Evolutionary conservation across 2,888 invertebrate genomes (phyloP).

Genomic region (Quadriops clusia): DNA sequence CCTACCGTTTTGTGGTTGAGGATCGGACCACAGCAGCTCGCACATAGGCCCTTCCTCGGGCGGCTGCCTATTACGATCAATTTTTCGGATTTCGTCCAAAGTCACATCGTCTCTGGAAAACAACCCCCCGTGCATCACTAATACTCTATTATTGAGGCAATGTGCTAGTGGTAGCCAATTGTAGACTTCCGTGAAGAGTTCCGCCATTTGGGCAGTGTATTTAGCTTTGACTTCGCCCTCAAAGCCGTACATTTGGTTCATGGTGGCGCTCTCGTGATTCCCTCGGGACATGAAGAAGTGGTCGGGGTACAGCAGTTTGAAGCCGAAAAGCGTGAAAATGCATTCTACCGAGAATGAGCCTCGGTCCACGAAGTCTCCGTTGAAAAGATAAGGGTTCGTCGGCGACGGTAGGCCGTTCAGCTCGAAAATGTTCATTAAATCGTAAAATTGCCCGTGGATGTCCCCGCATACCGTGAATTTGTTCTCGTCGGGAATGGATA

Average conservation of each 20-base stretch:
- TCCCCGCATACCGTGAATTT: constrained; percentile 99
- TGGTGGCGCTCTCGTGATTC: constrained; percentile 95
- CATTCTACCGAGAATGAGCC: constrained; percentile 99
- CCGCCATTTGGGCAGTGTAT: constrained; percentile 90
- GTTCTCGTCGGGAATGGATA: constrained; percentile 69
- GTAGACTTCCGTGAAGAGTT: constrained; percentile 96
- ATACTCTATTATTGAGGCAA: constrained; percentile 74
- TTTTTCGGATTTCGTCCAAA: constrained; percentile 79
- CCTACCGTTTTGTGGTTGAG: constrained; percentile 78
- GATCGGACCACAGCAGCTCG: constrained; percentile 97
- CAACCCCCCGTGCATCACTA: constrained; percentile 96
- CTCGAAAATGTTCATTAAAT: constrained; percentile 93
- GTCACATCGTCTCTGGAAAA: constrained; percentile 90
- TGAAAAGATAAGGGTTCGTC: constrained; percentile 94
- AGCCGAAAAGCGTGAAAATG: constrained; percentile 93
- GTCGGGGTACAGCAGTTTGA: constrained; percentile 89
- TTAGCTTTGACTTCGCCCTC: constrained; percentile 96
- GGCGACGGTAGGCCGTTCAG: constrained; percentile 93
- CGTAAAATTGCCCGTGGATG: constrained; percentile 98
- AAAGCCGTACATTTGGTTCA: constrained; percentile 99
- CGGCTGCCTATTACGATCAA: constrained; percentile 90
- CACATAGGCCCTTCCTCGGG: constrained; percentile 97
- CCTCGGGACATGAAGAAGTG: constrained; percentile 97
- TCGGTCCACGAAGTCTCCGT: constrained; percentile 98
- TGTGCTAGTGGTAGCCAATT: constrained; percentile 95